A percentile compares a stretch with the other conserved stretches of the same genome.
Conservation (phyloP, 2,888 invertebrate species). For the Drosophila neutralis region DNA sequence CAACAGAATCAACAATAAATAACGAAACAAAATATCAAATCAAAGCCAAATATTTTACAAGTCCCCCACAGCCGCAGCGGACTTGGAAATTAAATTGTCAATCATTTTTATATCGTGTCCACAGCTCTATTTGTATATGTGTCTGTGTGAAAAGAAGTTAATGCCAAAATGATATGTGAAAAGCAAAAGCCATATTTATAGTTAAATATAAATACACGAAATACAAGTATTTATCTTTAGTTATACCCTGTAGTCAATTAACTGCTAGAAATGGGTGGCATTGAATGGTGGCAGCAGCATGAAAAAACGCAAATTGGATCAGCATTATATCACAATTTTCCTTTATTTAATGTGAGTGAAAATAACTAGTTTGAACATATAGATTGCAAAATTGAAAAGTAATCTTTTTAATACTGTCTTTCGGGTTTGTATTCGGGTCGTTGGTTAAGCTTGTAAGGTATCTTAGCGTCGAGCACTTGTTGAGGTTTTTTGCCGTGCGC, state of each 20-base stretch:
- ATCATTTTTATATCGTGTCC: conserved; percentile 78
- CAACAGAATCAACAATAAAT: conserved; percentile 39
- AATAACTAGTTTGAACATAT: background rate
- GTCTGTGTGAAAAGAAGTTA: conserved; percentile 72
- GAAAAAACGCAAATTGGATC: background rate
- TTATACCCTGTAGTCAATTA: conserved; percentile 12
- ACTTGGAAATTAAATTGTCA: conserved; percentile 82
- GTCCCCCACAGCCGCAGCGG: conserved; percentile 66
- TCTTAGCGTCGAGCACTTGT: conserved; percentile 2
- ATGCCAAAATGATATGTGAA: conserved; percentile 76
- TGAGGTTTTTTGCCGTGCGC: conserved; percentile 9
- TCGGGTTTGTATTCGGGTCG: too few relatives aligned
- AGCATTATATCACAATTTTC: background rate
- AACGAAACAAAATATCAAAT: conserved; percentile 55
- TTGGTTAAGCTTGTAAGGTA: conserved; percentile 14
- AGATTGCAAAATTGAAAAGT: background rate
- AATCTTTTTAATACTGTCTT: background rate
- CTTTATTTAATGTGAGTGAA: background rate
- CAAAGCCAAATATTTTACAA: conserved; percentile 68
- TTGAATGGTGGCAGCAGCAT: background rate
- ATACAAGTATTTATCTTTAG: conserved; percentile 57
- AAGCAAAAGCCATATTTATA: conserved; percentile 41
- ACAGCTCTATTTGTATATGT: conserved; percentile 40
- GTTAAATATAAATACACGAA: conserved; percentile 39
- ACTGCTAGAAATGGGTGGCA: background rate